Base-by-base conservation (phyloP, 2,888 invertebrate genomes). In the Nephrotoma guestfalica region DNA sequence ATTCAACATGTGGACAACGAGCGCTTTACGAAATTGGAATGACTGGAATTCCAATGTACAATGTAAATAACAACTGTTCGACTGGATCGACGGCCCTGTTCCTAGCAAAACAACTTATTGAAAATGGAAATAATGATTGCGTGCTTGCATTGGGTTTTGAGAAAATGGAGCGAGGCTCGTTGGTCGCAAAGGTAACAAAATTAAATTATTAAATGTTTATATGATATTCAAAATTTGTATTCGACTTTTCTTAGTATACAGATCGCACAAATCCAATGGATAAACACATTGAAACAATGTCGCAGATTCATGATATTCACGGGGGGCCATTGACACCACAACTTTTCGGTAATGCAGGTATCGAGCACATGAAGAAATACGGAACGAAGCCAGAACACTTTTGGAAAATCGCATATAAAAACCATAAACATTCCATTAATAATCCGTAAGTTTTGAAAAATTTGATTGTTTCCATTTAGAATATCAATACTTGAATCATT, bases 21-120 rank as follows among this genome's bases (percentile, higher is more conserved):
- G 98, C 98, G 0, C 91, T 99, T 6, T 99, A 99, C 91, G 96
- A 97, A 90, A 93, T 99, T 83, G 99, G 99, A 87, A 95, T 99
- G 95, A 98, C 96, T 45, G 99, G 99, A 83, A 98, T 99, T 88
- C 99, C 99, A 4, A 95, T 99, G 88, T 97, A 96, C 92, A 99
- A 99, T 92, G 99, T 99, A 13, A 99, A 99, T 92, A 99, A 99
- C 91, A 99, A 99, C 90, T 99, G 99, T 90, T 96, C 99, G 0
- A 99, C 99, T 0, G 99, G 99, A 42, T 96, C 99, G 0, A 97
- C 96, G 86, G 99, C 99, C 0, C 91, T 99, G 4, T 94, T 95
- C 90, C 92, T 99, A 89, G 98, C 96, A 0, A 98, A 98, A 90
- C 98, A 99, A 91, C 93, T 98, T 30, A 93, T 99, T n/a, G 96